Conservation (phyloP, 2,797 vertebrate genomes). For the Darevskia nairensis region DNA sequence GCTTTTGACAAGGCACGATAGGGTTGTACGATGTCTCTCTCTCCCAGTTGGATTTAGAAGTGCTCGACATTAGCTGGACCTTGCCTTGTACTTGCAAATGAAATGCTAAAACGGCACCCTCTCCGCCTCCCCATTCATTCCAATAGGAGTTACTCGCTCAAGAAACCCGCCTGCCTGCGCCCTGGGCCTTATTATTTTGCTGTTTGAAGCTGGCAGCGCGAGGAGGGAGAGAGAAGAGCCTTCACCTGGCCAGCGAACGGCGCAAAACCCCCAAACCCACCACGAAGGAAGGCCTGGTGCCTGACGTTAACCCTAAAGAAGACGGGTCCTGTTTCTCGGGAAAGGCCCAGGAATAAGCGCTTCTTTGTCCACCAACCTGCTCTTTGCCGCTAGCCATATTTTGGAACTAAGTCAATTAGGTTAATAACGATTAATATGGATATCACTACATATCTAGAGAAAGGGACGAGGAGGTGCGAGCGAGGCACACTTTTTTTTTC, state of each 20-base stretch:
- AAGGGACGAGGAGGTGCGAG: neutral
- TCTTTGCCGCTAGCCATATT: neutral
- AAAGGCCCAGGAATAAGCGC: neutral
- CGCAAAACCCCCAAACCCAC: neutral
- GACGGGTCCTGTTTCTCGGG: neutral
- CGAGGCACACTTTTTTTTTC: no score
- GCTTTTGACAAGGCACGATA: neutral
- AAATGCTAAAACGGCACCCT: neutral
- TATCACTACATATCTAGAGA: neutral
- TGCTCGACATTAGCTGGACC: neutral
- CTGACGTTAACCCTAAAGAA: neutral
- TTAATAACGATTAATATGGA: neutral
- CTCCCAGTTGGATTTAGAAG: neutral
- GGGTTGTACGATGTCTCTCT: neutral
- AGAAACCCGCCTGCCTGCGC: neutral
- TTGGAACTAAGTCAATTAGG: neutral
- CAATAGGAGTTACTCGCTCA: neutral
- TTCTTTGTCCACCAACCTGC: neutral
- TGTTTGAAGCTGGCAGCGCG: neutral
- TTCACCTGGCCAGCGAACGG: neutral
- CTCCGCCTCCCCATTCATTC: neutral
- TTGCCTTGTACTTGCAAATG: neutral
- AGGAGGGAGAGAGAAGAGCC: no score
- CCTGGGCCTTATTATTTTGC: neutral
- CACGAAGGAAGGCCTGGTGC: neutral